Percentiles rank a stretch among this genome's conserved stretches.
Conservation (phyloP, 2,113 vertebrate genomes). For the Illadopsis cleaveri region DNA sequence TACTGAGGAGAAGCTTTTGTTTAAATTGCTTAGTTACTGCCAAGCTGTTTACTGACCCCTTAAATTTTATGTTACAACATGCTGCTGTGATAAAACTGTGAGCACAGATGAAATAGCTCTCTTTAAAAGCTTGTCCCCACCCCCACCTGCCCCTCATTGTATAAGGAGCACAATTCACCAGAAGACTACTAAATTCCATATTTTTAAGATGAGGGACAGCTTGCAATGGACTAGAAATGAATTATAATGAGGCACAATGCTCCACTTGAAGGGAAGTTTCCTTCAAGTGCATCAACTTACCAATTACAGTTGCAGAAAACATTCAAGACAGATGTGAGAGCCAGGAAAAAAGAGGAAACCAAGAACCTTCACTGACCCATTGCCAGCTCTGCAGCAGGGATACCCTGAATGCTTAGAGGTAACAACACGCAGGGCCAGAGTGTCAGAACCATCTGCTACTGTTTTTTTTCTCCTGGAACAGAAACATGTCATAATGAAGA, state of each 20-base stretch:
- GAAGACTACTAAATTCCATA: not conserved
- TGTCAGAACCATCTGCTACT: not conserved
- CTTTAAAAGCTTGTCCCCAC: not conserved
- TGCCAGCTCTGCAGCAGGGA: not conserved
- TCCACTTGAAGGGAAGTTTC: not conserved
- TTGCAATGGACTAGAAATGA: not conserved
- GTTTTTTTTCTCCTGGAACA: not conserved
- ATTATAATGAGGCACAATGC: not conserved
- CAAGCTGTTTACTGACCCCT: slow-evolving; percentile 21
- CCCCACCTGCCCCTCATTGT: not conserved
- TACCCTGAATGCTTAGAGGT: accelerated
- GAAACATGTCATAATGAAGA: not conserved
- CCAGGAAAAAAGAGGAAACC: not conserved
- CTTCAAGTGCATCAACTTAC: not conserved
- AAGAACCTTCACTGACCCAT: not conserved
- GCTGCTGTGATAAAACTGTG: not conserved
- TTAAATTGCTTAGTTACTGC: not conserved
- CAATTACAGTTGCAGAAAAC: not conserved
- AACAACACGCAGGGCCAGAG: not conserved
- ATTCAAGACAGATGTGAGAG: not conserved
- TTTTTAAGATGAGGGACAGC: not conserved
- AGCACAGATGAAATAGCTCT: not conserved
- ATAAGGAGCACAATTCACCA: not conserved
- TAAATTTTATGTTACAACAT: slow-evolving; percentile 18
- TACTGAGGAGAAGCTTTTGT: not conserved